Conservation (phyloP, 1,140 invertebrate genomes). For the Leptinotarsa texana region DNA sequence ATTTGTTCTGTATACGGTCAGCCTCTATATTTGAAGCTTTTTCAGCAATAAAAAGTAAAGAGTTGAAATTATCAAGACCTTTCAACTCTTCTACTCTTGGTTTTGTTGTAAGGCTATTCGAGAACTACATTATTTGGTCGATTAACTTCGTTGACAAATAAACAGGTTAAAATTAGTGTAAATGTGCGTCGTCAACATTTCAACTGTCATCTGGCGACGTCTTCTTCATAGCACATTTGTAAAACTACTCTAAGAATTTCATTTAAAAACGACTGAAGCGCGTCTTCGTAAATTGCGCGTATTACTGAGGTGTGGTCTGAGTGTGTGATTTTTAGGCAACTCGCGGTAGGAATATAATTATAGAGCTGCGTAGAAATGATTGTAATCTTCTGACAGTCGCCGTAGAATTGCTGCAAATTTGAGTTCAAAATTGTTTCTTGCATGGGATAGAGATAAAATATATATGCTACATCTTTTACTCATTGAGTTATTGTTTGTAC, state of each 20-base stretch:
- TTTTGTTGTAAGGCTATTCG: neutral
- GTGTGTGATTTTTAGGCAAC: neutral
- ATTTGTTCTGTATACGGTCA: too few species aligned
- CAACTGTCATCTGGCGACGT: conserved; percentile 17
- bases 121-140: conserved; percentile 9
- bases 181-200: neutral
- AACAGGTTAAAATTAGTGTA: conserved; percentile 11
- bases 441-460: too few species aligned
- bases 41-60: too few species aligned
- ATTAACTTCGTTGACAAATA: neutral
- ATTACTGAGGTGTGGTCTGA: conserved; percentile 10
- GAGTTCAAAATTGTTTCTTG: too few species aligned
- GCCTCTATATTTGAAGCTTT: too few species aligned
- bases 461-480: too few species aligned
- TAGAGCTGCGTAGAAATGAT: too few species aligned
- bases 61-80: neutral
- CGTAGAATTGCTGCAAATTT: too few species aligned
- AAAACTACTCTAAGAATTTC: conserved; percentile 2
- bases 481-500: too few species aligned
- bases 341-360: neutral
- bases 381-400: too few species aligned
- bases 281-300: conserved; percentile 13
- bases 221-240: conserved; percentile 19
- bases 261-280: conserved; percentile 17
- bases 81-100: neutral